phyloP scores from a whole-genome alignment of 2,113 vertebrate species.

The Gila orcuttii region DNA sequence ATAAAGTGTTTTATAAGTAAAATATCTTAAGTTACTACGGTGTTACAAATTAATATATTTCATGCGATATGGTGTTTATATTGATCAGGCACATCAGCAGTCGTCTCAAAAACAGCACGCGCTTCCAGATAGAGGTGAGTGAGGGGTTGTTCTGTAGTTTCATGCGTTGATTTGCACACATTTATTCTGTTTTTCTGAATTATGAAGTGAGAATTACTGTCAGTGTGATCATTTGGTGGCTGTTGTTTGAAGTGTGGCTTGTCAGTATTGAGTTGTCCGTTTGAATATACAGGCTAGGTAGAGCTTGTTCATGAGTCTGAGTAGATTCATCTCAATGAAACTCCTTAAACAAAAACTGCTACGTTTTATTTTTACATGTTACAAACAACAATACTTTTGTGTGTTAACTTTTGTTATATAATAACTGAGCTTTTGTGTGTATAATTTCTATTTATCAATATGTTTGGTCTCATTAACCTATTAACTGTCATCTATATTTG shows the following conservation, averaged over 20 bases:
- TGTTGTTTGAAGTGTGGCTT: background rate
- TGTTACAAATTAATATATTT: background rate
- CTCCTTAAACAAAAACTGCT: too few relatives aligned
- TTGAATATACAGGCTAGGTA: background rate
- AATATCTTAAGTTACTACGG: background rate
- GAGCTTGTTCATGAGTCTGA: background rate
- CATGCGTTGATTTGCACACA: background rate
- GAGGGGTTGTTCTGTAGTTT: background rate
- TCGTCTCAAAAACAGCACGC: conserved; percentile 7
- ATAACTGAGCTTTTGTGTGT: too few relatives aligned
- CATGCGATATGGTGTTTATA: background rate
- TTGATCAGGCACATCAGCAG: conserved; percentile 40
- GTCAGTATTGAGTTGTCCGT: background rate
- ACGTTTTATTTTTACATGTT: too few relatives aligned
- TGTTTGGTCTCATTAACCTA: too few relatives aligned
- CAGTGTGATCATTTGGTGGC: background rate
- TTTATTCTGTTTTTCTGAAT: conserved; percentile 17
- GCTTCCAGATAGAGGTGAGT: conserved; percentile 54
- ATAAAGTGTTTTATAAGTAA: background rate
- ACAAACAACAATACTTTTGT: too few relatives aligned
- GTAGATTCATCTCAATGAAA: too few relatives aligned
- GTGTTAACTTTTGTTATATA: too few relatives aligned
- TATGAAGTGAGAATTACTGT: background rate
- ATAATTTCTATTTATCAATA: too few relatives aligned
- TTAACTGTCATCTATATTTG: too few relatives aligned